Evolutionary conservation across 92 coral and sea anemone species (phyloP), one percentile per base, ranked within the genome.

Genomic region (Phenganax stokvisi): DNA sequence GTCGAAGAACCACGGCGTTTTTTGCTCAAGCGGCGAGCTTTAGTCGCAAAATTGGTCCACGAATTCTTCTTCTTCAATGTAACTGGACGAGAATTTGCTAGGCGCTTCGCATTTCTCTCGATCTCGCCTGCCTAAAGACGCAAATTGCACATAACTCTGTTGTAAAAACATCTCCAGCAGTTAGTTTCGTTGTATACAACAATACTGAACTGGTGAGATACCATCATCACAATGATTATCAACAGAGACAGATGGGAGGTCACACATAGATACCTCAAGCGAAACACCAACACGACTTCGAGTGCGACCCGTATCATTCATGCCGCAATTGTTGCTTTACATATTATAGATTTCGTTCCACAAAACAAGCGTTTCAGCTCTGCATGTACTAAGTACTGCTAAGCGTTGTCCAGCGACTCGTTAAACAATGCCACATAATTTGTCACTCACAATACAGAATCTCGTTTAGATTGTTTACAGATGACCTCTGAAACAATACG

Each of bases 41-140:
- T 78, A 2, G 82, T 78, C 60, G 72, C 59, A 56, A 78, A 78
- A 72, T 65, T 58, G 16, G 82, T 78, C 82, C 82, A 78, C 3
- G 82, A 78, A 53, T 64, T 78, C 25, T 62, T 61, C 54, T 78
- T 78, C 57, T 20, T 20, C 13, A 78, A 0, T 13, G 73, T 73
- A 58, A 51, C 15, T 8, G 59, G 67, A 6, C 37, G 72, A 2
- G 58, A 9, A 1, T 61, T 28, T 16, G 28, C 58, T 53, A 16
- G 37, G 61, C 47, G 72, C 63, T 62, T 78, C 4, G 82, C 12
- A 25, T 64, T 64, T 9, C 58, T 57, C 59, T 63, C 73, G 58
- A 3, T 57, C 0, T 76, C 81, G 56, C 16, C 25, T 9, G 13
- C n/a, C 81, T 76, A 47, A 76, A 57, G 54, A 30, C 9, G 51